Base-by-base conservation (phyloP, 2,797 vertebrate species). In the Gadopsis marmoratus region DNA sequence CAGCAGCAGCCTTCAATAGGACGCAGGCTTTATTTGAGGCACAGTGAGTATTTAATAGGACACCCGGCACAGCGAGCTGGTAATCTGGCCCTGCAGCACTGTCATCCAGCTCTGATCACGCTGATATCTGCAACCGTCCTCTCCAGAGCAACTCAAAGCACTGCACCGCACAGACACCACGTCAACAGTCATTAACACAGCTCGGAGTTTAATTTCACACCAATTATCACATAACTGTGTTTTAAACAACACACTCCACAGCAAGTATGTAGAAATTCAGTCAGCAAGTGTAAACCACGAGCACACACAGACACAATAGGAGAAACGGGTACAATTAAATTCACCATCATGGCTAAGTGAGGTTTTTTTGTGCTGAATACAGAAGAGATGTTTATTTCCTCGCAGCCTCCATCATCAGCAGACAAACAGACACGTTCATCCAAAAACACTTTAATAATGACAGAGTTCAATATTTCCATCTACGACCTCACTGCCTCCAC, bases 141-240 rank as follows among this genome's bases (percentile, higher is more conserved):
- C 75, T 82, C 33, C 47, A 48, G 58, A 58, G 71, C 33, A n/a
- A 26, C 70, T 67, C 75, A 63, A 26, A 63, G 65, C 47, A 64
- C 50, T 10, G 37, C n/a, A 47, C 55, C 7, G n/a, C 70, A 2
- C 83, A 48, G 76, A 82, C 74, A 33, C 64, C 81, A 78, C 69
- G 76, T 81, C 85, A 84, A 45, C 69, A 71, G 19, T 37, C 69
- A 63, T 85, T 79, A 89, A 64, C 69, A 48, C 79, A 79, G 75
- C 78, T 76, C 70, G 73, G 66, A 84, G 77, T 78, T 87, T 88
- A 81, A 86, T 87, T 87, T 89, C 81, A 90, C 84, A 81, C 14
- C 51, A 39, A 86, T 89, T 83, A 87, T 61, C 82, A 71, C 67
- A 56, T 29, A 55, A 53, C 45, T 84, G 54, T 54, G 80, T 81